Evolutionary conservation across 2,797 vertebrate genomes (phyloP).

Genomic region (Monodelphis domestica): DNA sequence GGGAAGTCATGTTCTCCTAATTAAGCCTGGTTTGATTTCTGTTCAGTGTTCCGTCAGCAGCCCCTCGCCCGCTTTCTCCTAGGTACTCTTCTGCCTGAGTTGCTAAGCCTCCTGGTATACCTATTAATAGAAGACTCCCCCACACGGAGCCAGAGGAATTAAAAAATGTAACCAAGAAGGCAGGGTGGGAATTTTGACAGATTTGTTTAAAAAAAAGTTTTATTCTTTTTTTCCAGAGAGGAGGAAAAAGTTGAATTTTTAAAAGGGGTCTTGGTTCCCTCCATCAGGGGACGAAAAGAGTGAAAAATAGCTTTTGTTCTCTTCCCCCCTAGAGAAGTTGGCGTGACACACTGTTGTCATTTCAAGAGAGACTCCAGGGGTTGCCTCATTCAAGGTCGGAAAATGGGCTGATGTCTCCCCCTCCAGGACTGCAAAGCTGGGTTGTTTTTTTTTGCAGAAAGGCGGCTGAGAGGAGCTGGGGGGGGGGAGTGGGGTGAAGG

Average conservation of each 20-base stretch:
- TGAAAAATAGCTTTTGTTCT: slow-evolving; percentile 76
- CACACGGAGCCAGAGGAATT: slow-evolving; percentile 74
- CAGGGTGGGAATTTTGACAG: slow-evolving; percentile 81
- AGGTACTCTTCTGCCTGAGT: slow-evolving; percentile 70
- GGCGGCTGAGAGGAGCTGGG: slow-evolving; percentile 17
- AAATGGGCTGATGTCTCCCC: slow-evolving; percentile 40
- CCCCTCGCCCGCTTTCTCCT: slow-evolving; percentile 47
- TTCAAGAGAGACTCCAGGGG: slow-evolving; percentile 67
- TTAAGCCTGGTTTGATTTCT: slow-evolving; percentile 69
- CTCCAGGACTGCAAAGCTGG: not conserved
- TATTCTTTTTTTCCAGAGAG: slow-evolving; percentile 67
- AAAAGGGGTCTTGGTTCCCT: slow-evolving; percentile 68
- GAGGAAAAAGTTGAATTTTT: slow-evolving; percentile 74
- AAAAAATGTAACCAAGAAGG: slow-evolving; percentile 77
- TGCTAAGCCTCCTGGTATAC: slow-evolving; percentile 67
- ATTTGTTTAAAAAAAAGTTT: slow-evolving; percentile 68
- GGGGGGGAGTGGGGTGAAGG: not conserved
- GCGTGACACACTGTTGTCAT: slow-evolving; percentile 63
- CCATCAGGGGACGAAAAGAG: slow-evolving; percentile 67
- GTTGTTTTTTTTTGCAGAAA: not conserved
- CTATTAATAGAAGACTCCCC: slow-evolving; percentile 76
- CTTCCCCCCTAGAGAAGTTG: slow-evolving; percentile 67
- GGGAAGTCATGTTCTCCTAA: slow-evolving; percentile 76
- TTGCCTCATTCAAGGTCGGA: slow-evolving; percentile 48
- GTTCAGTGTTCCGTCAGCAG: slow-evolving; percentile 40